A percentile compares a stretch with the other conserved stretches of the same genome.
These are phyloP conservation scores for Macquaria ambigua DNA, from an alignment of 2,113 vertebrate genomes.

Conservation along the genomic window DNA sequence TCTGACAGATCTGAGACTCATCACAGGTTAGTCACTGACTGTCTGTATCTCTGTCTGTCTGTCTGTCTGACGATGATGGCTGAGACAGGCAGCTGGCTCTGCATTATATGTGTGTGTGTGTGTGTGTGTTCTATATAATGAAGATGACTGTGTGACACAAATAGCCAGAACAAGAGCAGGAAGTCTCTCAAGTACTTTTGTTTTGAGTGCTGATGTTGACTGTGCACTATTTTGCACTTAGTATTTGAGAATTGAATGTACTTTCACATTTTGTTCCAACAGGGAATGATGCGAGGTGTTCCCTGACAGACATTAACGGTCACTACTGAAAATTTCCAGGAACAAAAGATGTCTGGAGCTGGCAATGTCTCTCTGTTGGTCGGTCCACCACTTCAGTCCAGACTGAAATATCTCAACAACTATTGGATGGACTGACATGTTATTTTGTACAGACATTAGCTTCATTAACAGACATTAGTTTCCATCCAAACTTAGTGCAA, in stretches of 20 bases:
- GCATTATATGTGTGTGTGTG: background rate
- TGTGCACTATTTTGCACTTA: background rate
- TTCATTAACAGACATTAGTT: no score
- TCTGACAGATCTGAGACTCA: constrained; percentile 2
- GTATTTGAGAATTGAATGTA: background rate
- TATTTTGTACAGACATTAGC: no score
- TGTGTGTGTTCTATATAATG: background rate
- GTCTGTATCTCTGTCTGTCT: background rate
- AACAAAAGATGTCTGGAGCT: no score
- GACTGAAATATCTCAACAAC: background rate
- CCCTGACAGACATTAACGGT: background rate
- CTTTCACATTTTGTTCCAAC: background rate
- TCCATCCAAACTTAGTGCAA: background rate
- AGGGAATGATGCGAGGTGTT: background rate
- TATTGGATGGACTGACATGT: background rate
- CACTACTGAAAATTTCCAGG: no score
- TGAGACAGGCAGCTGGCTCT: constrained; percentile 14
- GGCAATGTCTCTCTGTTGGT: background rate
- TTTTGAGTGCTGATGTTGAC: background rate
- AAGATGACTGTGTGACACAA: constrained; percentile 1
- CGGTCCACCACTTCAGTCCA: no score
- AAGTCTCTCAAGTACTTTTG: background rate
- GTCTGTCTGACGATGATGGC: background rate
- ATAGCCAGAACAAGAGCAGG: background rate
- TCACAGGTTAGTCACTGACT: constrained; percentile 11